Base-by-base conservation (phyloP, 2,113 vertebrate genomes). In the Varanus salvator region DNA sequence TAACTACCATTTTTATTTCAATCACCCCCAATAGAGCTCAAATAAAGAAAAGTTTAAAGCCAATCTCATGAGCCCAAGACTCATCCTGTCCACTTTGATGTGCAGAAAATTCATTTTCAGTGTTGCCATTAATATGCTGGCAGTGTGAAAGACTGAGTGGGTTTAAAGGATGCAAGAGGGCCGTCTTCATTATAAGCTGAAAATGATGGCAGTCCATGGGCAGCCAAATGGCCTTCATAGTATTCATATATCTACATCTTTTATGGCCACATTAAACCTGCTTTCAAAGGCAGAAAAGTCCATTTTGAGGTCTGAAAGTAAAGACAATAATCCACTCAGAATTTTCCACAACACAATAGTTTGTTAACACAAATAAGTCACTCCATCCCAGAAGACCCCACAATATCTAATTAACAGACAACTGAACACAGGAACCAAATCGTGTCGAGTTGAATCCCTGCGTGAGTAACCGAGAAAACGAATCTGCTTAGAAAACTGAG, bases 1-100 rank as follows among this genome's bases (percentile, higher is more conserved):
- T 95, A 90, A 95, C 95, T 89, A 66, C 80, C 94, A 90, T 93
- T 91, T 96, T 92, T 71, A 96, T 93, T 95, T 95, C 94, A 92
- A 93, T 96, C 88, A 90, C 91, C 94, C 87, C 91, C 85, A 90
- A 87, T 93, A 93, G 93, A 93, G 89, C 88, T 91, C 92, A 94
- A 90, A 91, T 85, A 84, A 92, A 86, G 88, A 90, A 92, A 84
- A 91, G 84, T 88, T 93, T 84, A 94, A 96, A 95, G 94, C 89
- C 74, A 91, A 87, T 81, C 91, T 91, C 78, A 89, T 25, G 88
- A 94, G 90, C 84, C 88, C 89, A 84, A 92, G 85, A 91, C 94
- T 93, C 90, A 87, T 92, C 87, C 89, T 86, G 0, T 0, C 23
- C 89, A 87, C 91, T 94, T 93, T 87, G 92, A 87, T 72, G 85